Conservation (phyloP, 2,113 vertebrate genomes). For the Dicentrarchus labrax region DNA sequence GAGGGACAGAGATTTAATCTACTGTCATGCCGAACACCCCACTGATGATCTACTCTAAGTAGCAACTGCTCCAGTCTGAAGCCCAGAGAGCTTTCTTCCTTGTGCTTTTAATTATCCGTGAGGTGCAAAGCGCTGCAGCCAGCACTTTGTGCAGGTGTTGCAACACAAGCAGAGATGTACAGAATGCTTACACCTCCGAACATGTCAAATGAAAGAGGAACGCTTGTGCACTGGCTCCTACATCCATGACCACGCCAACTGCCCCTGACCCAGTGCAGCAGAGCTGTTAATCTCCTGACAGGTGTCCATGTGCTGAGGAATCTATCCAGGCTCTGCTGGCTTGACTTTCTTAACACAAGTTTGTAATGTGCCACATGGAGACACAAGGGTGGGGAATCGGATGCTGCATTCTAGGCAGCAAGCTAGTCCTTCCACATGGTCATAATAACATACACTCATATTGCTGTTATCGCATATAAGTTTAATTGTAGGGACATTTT, state of each 20-base stretch:
- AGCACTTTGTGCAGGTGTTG: slow-evolving; percentile 6
- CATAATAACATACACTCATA: not conserved
- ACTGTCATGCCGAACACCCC: slow-evolving; percentile 9
- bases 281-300: slow-evolving; percentile 74
- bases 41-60: not conserved
- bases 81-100: not conserved
- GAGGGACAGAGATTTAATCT: slow-evolving; percentile 24
- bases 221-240: not conserved
- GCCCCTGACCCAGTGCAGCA: slow-evolving; percentile 13
- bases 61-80: not conserved
- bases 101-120: slow-evolving; percentile 48
- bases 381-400: slow-evolving; percentile 24
- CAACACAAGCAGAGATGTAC: slow-evolving; percentile 1
- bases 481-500: not conserved
- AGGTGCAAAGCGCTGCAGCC: slow-evolving; percentile 24
- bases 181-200: not conserved
- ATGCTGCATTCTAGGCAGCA: slow-evolving; percentile 9
- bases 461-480: not conserved
- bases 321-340: slow-evolving; percentile 44
- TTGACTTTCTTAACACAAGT: slow-evolving; percentile 45
- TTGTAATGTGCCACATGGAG: slow-evolving; percentile 26
- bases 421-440: not conserved
- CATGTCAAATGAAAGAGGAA: slow-evolving; percentile 33
- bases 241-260: slow-evolving; percentile 42
- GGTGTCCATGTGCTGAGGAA: slow-evolving; percentile 71